These are phyloP conservation scores for Allophyes oxyacanthae DNA, from an alignment of 2,888 invertebrate genomes.

Conservation along the genomic window DNA sequence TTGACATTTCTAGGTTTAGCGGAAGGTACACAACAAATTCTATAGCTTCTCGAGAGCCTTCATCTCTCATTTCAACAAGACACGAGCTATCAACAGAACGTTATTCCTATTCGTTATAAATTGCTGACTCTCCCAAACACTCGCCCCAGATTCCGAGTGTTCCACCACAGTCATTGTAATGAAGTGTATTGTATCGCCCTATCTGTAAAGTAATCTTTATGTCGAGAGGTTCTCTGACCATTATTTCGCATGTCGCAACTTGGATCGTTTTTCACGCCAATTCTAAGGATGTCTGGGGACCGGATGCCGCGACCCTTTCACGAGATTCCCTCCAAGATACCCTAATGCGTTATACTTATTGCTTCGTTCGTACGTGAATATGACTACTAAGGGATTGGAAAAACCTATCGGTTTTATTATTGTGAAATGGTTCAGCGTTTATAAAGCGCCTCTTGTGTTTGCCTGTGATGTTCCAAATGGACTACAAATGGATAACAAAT, in stretches of 20 bases:
- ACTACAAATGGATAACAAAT: constrained; percentile 27
- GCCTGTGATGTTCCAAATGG: constrained; percentile 14
- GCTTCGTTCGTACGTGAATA: constrained; percentile 47
- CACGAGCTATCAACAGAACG: neutral
- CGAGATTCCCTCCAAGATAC: constrained; percentile 59
- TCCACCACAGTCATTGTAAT: constrained; percentile 45
- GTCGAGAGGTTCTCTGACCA: constrained; percentile 45
- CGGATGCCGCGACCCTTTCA: constrained; percentile 56
- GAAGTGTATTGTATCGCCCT: constrained; percentile 39
- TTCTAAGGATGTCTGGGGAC: constrained; percentile 47
- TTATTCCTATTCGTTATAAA: constrained; percentile 10
- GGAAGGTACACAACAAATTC: no score
- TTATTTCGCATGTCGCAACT: constrained; percentile 54
- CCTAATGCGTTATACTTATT: constrained; percentile 64
- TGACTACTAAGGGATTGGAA: constrained; percentile 41
- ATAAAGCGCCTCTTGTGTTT: constrained; percentile 14
- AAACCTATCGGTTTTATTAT: constrained; percentile 30
- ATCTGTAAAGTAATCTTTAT: constrained; percentile 51
- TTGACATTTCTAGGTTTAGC: neutral
- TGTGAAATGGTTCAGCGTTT: constrained; percentile 19
- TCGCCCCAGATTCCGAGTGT: constrained; percentile 28
- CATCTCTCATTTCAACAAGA: no score
- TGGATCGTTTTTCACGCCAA: constrained; percentile 58
- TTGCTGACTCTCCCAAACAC: constrained; percentile 9
- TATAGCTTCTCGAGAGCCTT: no score